Percentiles rank a stretch among this genome's conserved stretches.
Conservation (phyloP, 2,113 vertebrate species). For the Rattus rattus region DNA sequence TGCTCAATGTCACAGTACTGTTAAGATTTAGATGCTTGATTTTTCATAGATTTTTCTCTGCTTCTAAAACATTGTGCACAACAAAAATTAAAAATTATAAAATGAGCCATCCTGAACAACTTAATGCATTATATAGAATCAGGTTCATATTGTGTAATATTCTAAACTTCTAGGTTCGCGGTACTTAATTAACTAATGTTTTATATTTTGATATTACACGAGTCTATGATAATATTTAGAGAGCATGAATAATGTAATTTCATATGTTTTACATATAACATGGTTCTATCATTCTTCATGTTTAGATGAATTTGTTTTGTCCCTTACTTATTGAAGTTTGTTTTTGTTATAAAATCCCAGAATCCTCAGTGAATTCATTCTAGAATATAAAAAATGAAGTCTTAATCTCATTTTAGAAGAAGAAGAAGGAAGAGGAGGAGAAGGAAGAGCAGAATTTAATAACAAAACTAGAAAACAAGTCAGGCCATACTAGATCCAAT, state of each 20-base stretch:
- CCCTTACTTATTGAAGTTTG: not conserved
- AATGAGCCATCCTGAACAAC: not conserved
- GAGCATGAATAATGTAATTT: not conserved
- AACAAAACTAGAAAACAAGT: not conserved
- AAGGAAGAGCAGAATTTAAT: not conserved
- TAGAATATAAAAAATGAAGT: not conserved
- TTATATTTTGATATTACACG: not conserved
- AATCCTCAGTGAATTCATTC: not conserved
- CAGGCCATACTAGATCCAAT: not conserved
- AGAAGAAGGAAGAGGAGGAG: fast-evolving
- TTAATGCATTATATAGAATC: not conserved
- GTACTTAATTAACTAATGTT: not conserved
- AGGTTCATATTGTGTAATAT: not conserved
- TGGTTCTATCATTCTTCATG: not conserved
- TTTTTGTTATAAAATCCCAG: not conserved
- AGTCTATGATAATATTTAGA: not conserved
- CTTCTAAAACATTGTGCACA: not conserved
- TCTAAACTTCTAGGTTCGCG: not conserved
- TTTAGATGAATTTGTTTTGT: not conserved
- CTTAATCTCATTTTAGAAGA: not conserved
- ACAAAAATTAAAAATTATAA: slow-evolving; percentile 30
- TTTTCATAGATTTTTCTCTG: not conserved
- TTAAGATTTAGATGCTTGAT: not conserved
- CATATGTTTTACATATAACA: not conserved
- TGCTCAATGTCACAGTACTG: not conserved